Base-by-base conservation (phyloP, 2,797 vertebrate species). In the Spinus olivaceus region DNA sequence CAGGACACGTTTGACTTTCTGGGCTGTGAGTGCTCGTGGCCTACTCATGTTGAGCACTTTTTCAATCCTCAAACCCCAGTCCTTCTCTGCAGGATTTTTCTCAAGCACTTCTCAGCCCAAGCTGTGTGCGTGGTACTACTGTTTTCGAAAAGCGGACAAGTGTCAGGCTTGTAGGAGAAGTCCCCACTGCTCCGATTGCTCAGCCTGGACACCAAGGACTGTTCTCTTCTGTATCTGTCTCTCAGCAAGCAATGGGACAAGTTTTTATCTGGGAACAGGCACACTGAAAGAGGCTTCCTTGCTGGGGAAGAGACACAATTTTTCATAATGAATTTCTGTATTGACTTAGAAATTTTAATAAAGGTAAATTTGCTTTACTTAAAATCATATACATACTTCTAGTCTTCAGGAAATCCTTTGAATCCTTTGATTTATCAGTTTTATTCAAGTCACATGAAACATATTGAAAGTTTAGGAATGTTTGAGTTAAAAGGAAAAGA, bases 371-470 rank as follows among this genome's bases (percentile, higher is more conserved):
- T 73, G 8, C 49, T 70, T 86, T 70, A 17, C 23, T 86, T 66
- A 53, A 30, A 7, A 37, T 23, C 70, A 37, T 23, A 42, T 28
- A 49, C 7, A 18, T 59, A 47, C 3, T 42, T 77, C 28, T 51
- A 47, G 18, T 73, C 32, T 50, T 39, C 86, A 88, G 42, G 77
- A 92, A 64, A 70, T 59, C 28, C 50, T 95, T 91, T 94, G 66
- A 94, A 88, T 28, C 6, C 9, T 44, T 44, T 73, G 27, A 46
- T 71, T 78, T 79, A 41, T 66, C 44, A 53, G 33, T 72, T 92
- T 94, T 61, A 70, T 94, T 70, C 42, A 12, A 92, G 86, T 94
- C 90, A 94, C 57, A 77, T 86, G 69, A 83, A 84, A 70, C 30
- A 54, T 63, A 53, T 18, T 61, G 46, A 67, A 84, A 65, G 65